phyloP scores from a whole-genome alignment of 2,888 invertebrate genomes.

The Oligia latruncula region DNA sequence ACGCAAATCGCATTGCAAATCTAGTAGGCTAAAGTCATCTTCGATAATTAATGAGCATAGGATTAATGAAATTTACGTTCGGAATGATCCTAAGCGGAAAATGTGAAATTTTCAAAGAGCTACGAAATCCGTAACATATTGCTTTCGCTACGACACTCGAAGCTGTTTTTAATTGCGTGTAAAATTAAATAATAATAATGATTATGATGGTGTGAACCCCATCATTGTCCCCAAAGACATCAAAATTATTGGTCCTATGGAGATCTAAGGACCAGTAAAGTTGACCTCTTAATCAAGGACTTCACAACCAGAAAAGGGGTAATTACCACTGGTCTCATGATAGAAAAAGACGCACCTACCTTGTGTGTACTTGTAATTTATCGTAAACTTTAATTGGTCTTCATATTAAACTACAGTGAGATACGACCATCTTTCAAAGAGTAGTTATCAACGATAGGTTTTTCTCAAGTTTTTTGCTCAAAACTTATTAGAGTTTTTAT shows the following conservation, averaged over 20 bases:
- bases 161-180: background rate
- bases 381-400: slow-evolving; percentile 43
- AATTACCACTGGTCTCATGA: background rate
- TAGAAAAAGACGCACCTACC: slow-evolving; percentile 1
- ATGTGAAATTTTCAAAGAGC: too few species aligned
- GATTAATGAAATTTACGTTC: background rate
- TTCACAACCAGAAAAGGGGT: background rate
- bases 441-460: slow-evolving; percentile 26
- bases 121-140: background rate
- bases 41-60: background rate
- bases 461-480: slow-evolving; percentile 28
- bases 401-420: slow-evolving; percentile 29
- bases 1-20: background rate
- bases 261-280: background rate
- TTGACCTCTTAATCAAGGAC: background rate
- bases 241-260: background rate
- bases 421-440: slow-evolving; percentile 19
- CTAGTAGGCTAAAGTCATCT: background rate
- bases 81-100: background rate
- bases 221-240: background rate
- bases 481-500: slow-evolving; percentile 42
- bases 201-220: background rate
- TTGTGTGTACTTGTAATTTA: slow-evolving; percentile 14
- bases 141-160: background rate
- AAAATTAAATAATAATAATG: background rate